These are phyloP conservation scores for Papilio dardanus DNA, from an alignment of 1,140 invertebrate genomes.

Conservation along the genomic window DNA sequence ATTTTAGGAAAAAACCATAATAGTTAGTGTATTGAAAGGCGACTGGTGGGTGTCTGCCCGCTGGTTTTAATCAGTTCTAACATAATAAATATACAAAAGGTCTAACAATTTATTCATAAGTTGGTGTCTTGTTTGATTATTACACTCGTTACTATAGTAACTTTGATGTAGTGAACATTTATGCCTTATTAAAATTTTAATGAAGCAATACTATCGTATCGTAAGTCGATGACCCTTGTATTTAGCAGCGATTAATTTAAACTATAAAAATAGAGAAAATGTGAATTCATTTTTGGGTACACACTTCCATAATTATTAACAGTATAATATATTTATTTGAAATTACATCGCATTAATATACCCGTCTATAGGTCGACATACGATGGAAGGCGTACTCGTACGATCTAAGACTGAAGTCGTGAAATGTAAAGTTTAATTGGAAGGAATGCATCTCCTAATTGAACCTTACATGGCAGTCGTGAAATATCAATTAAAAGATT, in stretches of 20 bases:
- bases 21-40: conserved; percentile 3
- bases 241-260: no score
- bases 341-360: background rate
- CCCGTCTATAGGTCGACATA: background rate
- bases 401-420: conserved; percentile 18
- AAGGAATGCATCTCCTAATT: conserved; percentile 26
- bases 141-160: background rate
- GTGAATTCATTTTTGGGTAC: no score
- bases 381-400: background rate
- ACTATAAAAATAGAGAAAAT: no score
- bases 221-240: background rate
- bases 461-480: conserved; percentile 27
- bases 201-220: background rate
- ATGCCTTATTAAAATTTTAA: background rate
- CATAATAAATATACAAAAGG: conserved; percentile 16
- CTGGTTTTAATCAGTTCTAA: conserved; percentile 24
- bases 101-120: conserved; percentile 25
- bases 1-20: conserved; percentile 23
- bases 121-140: conserved; percentile 6
- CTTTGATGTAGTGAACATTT: background rate
- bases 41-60: conserved; percentile 17
- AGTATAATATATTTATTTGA: background rate
- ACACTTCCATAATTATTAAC: no score
- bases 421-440: conserved; percentile 36
- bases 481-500: conserved; percentile 24